Percentiles rank a stretch among this genome's conserved stretches.
phyloP scores from a whole-genome alignment of 2,888 invertebrate genomes.

The Lasioglossum morio region DNA sequence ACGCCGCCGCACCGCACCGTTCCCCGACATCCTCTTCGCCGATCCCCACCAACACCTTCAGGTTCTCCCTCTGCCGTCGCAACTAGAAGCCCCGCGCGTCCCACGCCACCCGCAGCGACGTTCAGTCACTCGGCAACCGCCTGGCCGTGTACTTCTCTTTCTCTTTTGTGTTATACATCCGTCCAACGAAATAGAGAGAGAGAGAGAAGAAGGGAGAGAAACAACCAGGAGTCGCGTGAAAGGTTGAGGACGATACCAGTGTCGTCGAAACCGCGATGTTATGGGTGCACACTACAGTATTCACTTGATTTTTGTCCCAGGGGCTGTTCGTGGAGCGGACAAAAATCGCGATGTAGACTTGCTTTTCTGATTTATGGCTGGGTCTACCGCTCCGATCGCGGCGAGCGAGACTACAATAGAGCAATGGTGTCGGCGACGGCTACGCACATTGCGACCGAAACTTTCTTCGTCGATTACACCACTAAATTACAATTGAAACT shows the following conservation, averaged over 20 bases:
- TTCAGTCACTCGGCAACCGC: slow-evolving; percentile 63
- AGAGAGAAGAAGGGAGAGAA: slow-evolving; percentile 29
- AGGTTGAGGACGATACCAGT: slow-evolving; percentile 65
- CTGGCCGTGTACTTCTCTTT: slow-evolving; percentile 38
- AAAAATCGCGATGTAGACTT: too few relatives aligned
- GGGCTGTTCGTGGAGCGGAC: too few relatives aligned
- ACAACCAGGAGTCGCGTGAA: slow-evolving; percentile 39
- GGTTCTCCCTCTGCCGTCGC: slow-evolving; percentile 30
- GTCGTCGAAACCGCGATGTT: slow-evolving; percentile 58
- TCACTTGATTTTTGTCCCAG: too few relatives aligned
- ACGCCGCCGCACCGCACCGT: background rate
- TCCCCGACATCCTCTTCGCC: background rate
- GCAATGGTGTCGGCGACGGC: too few relatives aligned
- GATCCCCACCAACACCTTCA: background rate
- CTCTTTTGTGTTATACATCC: slow-evolving; percentile 24
- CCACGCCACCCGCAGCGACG: slow-evolving; percentile 59
- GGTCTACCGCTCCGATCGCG: too few relatives aligned
- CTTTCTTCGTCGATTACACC: too few relatives aligned
- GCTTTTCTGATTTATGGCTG: too few relatives aligned
- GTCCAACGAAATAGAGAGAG: slow-evolving; percentile 18
- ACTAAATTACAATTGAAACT: too few relatives aligned
- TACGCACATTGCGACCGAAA: too few relatives aligned
- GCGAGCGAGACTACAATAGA: too few relatives aligned
- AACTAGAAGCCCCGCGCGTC: slow-evolving; percentile 51
- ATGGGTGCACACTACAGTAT: slow-evolving; percentile 46